Base-by-base conservation (phyloP, 2,888 invertebrate species). In the Miltochrista miniata region DNA sequence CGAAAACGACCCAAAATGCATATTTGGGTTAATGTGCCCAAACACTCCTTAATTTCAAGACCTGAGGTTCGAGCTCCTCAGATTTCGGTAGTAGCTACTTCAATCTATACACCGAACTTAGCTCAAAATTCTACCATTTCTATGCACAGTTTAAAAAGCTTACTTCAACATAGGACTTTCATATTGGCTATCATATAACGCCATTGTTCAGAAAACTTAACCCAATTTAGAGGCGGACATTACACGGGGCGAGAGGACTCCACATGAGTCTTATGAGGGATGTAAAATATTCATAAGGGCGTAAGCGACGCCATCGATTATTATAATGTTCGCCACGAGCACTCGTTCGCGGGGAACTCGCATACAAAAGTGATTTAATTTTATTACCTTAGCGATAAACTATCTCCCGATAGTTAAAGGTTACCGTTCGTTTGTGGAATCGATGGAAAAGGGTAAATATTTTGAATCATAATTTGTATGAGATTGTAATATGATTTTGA, bases 281-380 rank as follows among this genome's bases (percentile, higher is more conserved):
- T 70, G 69, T 81, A 71, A 81, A 79, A 81, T 81, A 81, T 81
- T 81, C 80, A 81, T 81, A 76, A 72, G 72, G 63, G 59, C 60
- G 74, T 79, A 79, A 81, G 81, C 77, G 80, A 81, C 70, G 72
- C 69, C 81, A 78, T 81, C 80, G 81, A 79, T 81, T 81, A 79
- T 79, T 76, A 74, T 81, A 77, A 80, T 76, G 77, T 67, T 66
- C 60, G 68, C 61, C 56, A 47, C 59, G 49, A 60, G 66, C 59
- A 54, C 58, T 63, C 60, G 68, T 45, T 63, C 64, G 70, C 70
- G 71, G 65, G 50, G 46, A 39, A 42, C 36, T 69, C 61, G 64
- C 11, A 54, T 8, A 42, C 56, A 64, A 54, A 73, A 72, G 66
- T 64, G 65, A 38, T 66, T 36, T 34, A 24, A 43, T 38, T 50